These are phyloP conservation scores for Brachymystax lenok DNA, from an alignment of 2,797 vertebrate species.

Conservation along the genomic window DNA sequence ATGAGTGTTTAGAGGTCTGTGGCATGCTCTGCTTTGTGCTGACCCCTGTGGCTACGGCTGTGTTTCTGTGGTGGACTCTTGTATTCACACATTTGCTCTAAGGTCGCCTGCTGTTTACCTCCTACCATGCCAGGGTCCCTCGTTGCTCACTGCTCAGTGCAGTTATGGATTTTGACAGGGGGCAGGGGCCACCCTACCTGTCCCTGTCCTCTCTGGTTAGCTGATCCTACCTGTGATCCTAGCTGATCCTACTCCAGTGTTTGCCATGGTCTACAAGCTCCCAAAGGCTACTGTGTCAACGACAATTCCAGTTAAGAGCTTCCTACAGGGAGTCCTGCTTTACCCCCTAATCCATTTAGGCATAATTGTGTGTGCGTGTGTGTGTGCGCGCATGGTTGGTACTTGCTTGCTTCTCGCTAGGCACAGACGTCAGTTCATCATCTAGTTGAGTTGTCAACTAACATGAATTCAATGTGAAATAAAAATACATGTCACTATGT, in stretches of 20 bases:
- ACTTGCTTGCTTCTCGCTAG: background rate
- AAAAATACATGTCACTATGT: no score
- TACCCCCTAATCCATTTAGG: conserved; percentile 57
- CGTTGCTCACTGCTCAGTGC: background rate
- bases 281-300: conserved; percentile 35
- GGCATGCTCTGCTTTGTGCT: background rate
- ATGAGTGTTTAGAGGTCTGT: no score
- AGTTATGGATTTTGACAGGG: background rate
- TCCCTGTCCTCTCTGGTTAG: background rate
- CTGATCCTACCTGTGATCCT: background rate
- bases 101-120: background rate
- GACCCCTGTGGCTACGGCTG: no score
- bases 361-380: conserved; percentile 19
- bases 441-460: no score
- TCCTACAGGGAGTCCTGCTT: conserved; percentile 13
- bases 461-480: no score
- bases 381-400: background rate
- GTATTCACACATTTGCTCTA: no score
- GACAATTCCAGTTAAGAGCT: conserved; percentile 54
- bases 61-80: no score
- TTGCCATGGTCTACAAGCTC: conserved; percentile 19
- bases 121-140: background rate
- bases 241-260: background rate
- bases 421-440: no score
- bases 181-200: background rate